phyloP scores from a whole-genome alignment of 2,888 invertebrate species.

The Harmothoe impar region DNA sequence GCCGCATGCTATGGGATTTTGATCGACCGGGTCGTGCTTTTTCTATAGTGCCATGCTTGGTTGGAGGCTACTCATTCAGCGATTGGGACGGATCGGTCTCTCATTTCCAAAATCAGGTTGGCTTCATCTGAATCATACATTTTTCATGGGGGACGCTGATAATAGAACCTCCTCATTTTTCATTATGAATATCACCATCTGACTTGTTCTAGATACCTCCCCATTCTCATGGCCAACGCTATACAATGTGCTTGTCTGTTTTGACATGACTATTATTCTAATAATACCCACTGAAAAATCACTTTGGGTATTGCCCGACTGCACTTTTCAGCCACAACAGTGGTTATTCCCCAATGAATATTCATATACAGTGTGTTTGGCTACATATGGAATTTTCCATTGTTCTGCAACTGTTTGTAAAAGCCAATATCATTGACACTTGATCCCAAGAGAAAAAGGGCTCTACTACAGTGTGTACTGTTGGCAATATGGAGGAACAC shows the following conservation, averaged over 20 bases:
- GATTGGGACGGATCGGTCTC: not conserved
- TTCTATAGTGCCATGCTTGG: not conserved
- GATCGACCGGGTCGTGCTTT: not conserved
- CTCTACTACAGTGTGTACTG: too few relatives aligned
- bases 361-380: too few relatives aligned
- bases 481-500: not conserved
- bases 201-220: not conserved
- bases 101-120: constrained; percentile 8
- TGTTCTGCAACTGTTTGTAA: too few relatives aligned
- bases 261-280: too few relatives aligned
- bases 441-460: too few relatives aligned
- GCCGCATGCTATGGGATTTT: constrained; percentile 35
- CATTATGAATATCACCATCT: not conserved
- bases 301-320: too few relatives aligned
- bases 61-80: not conserved
- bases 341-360: too few relatives aligned
- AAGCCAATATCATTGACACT: too few relatives aligned
- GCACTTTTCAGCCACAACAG: too few relatives aligned
- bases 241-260: not conserved
- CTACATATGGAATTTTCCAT: too few relatives aligned
- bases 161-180: not conserved
- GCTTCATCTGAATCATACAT: constrained; percentile 1
- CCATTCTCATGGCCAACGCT: not conserved
- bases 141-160: not conserved
- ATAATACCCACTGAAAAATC: too few relatives aligned